Evolutionary conservation across 2,113 vertebrate species (phyloP).

Genomic region (Jacana jacana): DNA sequence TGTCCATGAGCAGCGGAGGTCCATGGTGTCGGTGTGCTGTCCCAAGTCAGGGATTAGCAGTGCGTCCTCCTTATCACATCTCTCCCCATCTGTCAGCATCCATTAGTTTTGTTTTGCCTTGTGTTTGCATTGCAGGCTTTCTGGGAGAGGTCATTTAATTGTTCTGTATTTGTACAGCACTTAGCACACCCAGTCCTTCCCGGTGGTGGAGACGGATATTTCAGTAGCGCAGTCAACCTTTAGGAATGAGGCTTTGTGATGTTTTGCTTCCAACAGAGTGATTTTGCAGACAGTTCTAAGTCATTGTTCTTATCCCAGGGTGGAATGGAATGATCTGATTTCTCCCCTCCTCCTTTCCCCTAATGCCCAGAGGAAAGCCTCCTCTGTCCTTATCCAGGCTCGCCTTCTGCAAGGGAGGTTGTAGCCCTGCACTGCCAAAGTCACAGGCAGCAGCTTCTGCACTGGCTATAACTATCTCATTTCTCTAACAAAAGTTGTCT

Average conservation of each 20-base stretch:
- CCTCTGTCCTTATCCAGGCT: not conserved
- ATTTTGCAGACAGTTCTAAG: not conserved
- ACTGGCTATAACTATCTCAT: not conserved
- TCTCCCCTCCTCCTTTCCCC: not conserved
- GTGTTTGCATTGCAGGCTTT: not conserved
- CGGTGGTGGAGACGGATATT: not conserved
- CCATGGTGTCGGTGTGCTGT: not conserved
- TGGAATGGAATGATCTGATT: not conserved
- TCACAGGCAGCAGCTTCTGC: not conserved
- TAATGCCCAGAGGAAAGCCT: not conserved
- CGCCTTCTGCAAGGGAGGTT: not conserved
- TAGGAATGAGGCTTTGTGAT: not conserved
- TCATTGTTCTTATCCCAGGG: not conserved
- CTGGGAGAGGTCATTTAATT: not conserved
- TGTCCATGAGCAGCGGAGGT: not conserved
- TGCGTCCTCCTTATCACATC: not conserved
- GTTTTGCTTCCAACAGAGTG: not conserved
- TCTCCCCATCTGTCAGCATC: not conserved
- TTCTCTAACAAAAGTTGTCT: not conserved
- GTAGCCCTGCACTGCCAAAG: fast-evolving
- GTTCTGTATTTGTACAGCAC: not conserved
- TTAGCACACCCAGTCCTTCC: not conserved
- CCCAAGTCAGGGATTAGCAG: not conserved
- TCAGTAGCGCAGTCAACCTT: not conserved
- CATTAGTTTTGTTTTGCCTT: not conserved